Percentiles rank a stretch among this genome's conserved stretches.
Conservation (phyloP, 1,140 invertebrate genomes). For the Phortica variegata region DNA sequence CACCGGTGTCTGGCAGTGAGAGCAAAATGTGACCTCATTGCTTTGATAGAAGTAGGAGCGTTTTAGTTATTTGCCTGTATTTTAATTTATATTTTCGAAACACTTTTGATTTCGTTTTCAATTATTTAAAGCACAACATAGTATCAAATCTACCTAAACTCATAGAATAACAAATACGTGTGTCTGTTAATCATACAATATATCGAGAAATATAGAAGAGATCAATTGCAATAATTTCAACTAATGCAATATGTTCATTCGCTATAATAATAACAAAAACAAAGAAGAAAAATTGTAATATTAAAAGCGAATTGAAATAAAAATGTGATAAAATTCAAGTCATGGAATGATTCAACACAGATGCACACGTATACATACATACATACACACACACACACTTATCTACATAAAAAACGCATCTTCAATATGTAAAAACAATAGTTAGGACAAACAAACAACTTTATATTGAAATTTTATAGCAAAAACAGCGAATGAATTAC, state of each 20-base stretch:
- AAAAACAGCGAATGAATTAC: conserved; percentile 17
- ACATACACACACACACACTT: background rate
- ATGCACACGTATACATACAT: conserved; percentile 24
- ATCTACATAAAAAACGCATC: conserved; percentile 10
- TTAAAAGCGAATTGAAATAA: conserved; percentile 36
- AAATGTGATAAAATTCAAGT: conserved; percentile 37
- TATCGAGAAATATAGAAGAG: too few species aligned
- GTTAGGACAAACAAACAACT: background rate
- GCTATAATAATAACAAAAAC: conserved; percentile 5
- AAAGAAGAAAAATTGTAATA: conserved; percentile 9
- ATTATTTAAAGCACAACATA: too few species aligned
- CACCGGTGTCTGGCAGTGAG: conserved; percentile 6
- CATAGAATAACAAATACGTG: too few species aligned
- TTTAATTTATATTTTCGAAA: too few species aligned
- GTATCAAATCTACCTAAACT: too few species aligned
- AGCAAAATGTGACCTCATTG: conserved; percentile 35
- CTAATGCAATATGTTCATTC: too few species aligned
- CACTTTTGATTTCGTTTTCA: too few species aligned
- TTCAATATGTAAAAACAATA: conserved; percentile 6
- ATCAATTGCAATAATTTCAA: too few species aligned
- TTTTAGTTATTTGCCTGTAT: too few species aligned
- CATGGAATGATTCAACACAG: too few species aligned
- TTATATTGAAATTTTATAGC: conserved; percentile 19
- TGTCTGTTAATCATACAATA: too few species aligned
- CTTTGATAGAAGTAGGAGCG: too few species aligned